Evolutionary conservation across 2,797 vertebrate species (phyloP).

Genomic region (Iguana delicatissima): DNA sequence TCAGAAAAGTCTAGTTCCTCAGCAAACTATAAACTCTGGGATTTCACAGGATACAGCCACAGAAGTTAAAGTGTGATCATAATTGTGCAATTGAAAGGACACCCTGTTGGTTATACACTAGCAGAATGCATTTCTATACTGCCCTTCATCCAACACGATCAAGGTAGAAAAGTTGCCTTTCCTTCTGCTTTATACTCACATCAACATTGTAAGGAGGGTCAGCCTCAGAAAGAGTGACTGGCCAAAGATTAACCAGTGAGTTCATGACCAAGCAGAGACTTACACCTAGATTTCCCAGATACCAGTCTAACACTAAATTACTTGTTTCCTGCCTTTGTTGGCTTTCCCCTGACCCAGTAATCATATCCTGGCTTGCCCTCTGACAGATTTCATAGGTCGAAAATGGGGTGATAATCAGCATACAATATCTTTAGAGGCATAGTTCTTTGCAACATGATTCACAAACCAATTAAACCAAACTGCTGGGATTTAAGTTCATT

Average conservation of each 20-base stretch:
- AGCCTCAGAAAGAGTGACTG: neutral
- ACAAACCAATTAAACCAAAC: slow-evolving; percentile 16
- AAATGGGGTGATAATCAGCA: neutral
- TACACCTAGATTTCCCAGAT: neutral
- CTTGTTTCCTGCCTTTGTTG: neutral
- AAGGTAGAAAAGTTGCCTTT: neutral
- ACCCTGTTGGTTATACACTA: no score
- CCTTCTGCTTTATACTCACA: neutral
- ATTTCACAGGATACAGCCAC: no score
- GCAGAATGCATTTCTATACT: neutral
- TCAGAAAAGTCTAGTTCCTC: no score
- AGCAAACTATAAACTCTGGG: no score
- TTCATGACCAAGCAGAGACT: neutral
- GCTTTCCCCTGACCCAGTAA: neutral
- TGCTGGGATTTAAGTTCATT: neutral
- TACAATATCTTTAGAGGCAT: neutral
- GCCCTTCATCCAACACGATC: neutral
- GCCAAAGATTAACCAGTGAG: neutral
- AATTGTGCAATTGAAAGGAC: no score
- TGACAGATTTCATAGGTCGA: neutral
- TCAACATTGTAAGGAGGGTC: neutral
- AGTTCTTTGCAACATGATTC: neutral
- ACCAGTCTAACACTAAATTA: neutral
- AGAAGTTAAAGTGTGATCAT: no score
- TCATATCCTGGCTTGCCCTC: neutral